phyloP scores from a whole-genome alignment of 2,113 vertebrate genomes.

The Phylloscopus trochiloides region DNA sequence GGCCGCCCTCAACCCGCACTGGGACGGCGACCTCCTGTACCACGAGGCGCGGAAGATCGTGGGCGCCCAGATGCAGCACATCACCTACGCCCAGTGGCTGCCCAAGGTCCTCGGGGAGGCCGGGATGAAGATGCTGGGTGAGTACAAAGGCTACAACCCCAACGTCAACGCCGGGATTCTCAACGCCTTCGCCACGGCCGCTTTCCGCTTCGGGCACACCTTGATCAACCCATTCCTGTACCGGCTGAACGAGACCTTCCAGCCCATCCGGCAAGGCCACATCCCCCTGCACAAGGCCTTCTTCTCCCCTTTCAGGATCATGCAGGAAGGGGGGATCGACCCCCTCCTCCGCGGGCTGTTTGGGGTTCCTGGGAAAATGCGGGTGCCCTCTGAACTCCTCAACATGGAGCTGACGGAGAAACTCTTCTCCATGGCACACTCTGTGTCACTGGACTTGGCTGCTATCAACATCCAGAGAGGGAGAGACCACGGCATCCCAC shows the following conservation, averaged over 20 bases:
- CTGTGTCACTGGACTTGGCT: conserved; percentile 71
- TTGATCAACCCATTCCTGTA: conserved; percentile 74
- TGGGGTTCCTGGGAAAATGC: conserved; percentile 73
- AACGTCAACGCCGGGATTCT: conserved; percentile 66
- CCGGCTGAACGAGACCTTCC: conserved; percentile 69
- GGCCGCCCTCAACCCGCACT: conserved; percentile 66
- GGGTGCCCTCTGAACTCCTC: conserved; percentile 70
- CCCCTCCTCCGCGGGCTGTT: conserved; percentile 73
- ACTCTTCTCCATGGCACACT: conserved; percentile 75
- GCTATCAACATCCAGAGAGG: conserved; percentile 77
- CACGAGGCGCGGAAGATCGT: conserved; percentile 72
- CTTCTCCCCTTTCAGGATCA: conserved; percentile 75
- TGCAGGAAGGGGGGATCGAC: conserved; percentile 72
- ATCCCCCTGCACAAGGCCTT: conserved; percentile 74
- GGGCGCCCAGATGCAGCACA: conserved; percentile 76
- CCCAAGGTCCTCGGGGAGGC: conserved; percentile 73
- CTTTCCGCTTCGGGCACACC: conserved; percentile 76
- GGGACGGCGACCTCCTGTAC: conserved; percentile 73
- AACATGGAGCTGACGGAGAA: conserved; percentile 77
- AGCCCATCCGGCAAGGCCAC: conserved; percentile 69
- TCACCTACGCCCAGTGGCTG: conserved; percentile 73
- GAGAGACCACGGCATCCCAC: conserved; percentile 73
- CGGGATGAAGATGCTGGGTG: conserved; percentile 73
- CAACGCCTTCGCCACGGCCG: conserved; percentile 73
- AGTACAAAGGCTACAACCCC: conserved; percentile 72